Percentiles rank a stretch among this genome's conserved stretches.
Evolutionary conservation across 23 tunicate species (phyloP).

Genomic region (Halocynthia aurantium): DNA sequence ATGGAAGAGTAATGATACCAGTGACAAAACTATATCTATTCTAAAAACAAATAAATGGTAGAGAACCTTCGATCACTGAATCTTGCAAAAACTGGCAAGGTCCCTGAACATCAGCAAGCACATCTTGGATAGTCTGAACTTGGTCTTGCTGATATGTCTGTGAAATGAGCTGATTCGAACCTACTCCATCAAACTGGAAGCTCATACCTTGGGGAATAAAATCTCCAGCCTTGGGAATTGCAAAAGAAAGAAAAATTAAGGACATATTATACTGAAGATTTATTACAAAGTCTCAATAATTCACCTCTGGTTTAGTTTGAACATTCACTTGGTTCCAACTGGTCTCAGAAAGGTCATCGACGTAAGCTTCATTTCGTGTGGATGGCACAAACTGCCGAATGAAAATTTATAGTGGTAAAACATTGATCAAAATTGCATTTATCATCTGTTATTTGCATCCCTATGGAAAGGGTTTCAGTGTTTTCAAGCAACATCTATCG

Average conservation of each 20-base stretch:
- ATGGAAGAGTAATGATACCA: too few species aligned
- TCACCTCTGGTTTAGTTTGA: slow-evolving; percentile 5
- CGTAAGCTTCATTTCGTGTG: not conserved
- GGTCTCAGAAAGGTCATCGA: not conserved
- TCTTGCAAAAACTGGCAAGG: slow-evolving; percentile 74
- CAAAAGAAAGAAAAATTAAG: too few species aligned
- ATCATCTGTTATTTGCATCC: not conserved
- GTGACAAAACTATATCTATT: too few species aligned
- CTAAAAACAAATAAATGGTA: too few species aligned
- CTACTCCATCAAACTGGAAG: too few species aligned
- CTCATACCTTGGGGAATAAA: too few species aligned
- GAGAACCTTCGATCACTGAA: slow-evolving; percentile 41
- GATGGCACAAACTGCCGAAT: slow-evolving; percentile 5
- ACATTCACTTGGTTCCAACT: not conserved
- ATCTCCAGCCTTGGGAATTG: too few species aligned
- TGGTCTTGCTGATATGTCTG: not conserved
- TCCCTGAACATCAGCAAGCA: slow-evolving; percentile 78
- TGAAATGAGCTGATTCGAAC: too few species aligned
- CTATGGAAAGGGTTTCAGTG: too few species aligned
- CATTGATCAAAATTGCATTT: not conserved
- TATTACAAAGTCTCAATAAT: not conserved
- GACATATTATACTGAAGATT: too few species aligned
- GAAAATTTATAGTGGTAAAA: not conserved
- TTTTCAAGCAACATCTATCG: not conserved
- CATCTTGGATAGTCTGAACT: slow-evolving; percentile 48